phyloP scores from a whole-genome alignment of 2,113 vertebrate species.

The Tylochromis polylepis region DNA sequence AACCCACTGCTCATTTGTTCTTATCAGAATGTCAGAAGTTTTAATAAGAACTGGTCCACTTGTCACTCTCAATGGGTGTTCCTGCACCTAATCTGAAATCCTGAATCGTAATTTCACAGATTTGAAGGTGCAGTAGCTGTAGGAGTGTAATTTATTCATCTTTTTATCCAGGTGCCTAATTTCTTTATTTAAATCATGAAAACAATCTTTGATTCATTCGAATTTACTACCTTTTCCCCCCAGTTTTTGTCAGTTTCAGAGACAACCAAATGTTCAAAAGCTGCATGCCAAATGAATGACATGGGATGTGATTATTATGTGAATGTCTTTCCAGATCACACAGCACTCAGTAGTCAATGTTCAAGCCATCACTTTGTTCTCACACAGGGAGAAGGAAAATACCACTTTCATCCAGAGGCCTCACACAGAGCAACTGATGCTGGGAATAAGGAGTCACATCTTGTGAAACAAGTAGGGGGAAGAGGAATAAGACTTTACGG shows the following conservation, averaged over 20 bases:
- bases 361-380: background rate
- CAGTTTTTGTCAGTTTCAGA: background rate
- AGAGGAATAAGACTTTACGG: conserved; percentile 44
- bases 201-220: background rate
- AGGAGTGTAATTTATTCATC: background rate
- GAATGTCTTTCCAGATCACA: background rate
- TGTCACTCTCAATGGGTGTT: background rate
- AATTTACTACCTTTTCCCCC: background rate
- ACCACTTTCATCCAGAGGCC: conserved; percentile 26
- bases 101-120: background rate
- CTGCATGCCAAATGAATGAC: background rate
- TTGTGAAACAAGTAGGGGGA: conserved; percentile 10
- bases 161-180: background rate
- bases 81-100: background rate
- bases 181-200: background rate
- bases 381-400: conserved; percentile 20
- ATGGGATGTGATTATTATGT: background rate
- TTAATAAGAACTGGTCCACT: background rate
- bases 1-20: accelerated
- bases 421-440: conserved; percentile 54
- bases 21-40: background rate
- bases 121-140: background rate
- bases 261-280: background rate
- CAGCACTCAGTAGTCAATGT: background rate
- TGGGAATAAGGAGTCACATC: conserved; percentile 64